Base-by-base conservation (phyloP, 2,888 invertebrate species). In the Endomychus coccineus region DNA sequence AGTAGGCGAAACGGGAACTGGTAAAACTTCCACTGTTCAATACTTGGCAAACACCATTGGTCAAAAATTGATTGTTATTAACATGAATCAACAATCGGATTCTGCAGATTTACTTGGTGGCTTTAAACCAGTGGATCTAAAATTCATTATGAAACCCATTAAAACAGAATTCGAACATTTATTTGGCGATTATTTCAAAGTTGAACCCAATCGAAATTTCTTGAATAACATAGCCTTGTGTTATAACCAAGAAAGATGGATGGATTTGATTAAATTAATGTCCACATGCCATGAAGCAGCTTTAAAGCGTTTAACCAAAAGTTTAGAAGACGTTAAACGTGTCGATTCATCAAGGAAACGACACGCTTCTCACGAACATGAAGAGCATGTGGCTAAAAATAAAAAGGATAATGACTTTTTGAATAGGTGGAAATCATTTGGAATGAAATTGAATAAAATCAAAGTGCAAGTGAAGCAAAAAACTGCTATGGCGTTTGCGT, bases 71-170 rank as follows among this genome's bases (percentile, higher is more conserved):
- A 73, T 86, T 16, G 96, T 97, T 1, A 87, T 99, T 14, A 99
- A 99, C 61, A 89, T 99, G 89, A 98, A 96, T 59, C 96, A 98
- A 58, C 97, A 98, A 59, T 96, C 94, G 27, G 98, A 99, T 66
- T 89, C 89, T 5, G 83, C 91, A 0, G 98, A 99, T 69, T 73
- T 99, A 22, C 73, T 99, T 0, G 98, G 98, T 37, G 97, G 98
- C 44, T 90, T 88, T 59, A 97, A 96, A 64, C 98, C 98, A 0
- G 89, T 96, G 0, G 92, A 96, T 61, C 64, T 95, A 7, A 85
- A 83, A 55, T 81, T 81, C 52, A 73, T 94, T 0, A 75, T 97
- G 15, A 70, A 75, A 30, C 92, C 95, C 0, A 71, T 96, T 24
- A 77, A 79, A 52, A 75, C 77, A 21, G 84, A 90, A 53, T 97